A percentile compares a stretch with the other conserved stretches of the same genome.
Conservation (phyloP, 2,113 vertebrate genomes). For the Physeter macrocephalus region DNA sequence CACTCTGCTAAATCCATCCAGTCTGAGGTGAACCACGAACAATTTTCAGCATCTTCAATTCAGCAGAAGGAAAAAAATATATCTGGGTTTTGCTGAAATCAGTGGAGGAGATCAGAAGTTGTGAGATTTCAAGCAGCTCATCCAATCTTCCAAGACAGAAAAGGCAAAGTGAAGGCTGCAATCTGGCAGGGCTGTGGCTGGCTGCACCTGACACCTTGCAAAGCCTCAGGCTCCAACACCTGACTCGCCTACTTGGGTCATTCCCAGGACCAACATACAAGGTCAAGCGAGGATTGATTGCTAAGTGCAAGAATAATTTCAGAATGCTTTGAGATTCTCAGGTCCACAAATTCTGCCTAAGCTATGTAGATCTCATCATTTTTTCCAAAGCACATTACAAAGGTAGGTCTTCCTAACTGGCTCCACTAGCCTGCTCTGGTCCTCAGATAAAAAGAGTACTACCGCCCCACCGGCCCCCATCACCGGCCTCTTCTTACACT, state of each 20-base stretch:
- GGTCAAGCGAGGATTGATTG: neutral
- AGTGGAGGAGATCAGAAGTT: slow-evolving; percentile 20
- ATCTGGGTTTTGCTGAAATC: slow-evolving; percentile 47
- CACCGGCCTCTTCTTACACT: slow-evolving; percentile 81
- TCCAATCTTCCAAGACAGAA: neutral
- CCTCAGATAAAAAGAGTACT: neutral
- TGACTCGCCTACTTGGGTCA: neutral
- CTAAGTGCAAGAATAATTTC: neutral
- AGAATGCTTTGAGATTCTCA: neutral
- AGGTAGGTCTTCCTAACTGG: neutral
- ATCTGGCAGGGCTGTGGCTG: neutral
- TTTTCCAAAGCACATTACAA: neutral
- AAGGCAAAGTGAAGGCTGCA: neutral
- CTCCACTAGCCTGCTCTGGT: neutral
- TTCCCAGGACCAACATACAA: neutral
- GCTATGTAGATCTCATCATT: neutral
- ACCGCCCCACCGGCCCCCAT: accelerated
- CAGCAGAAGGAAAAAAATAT: slow-evolving; percentile 44
- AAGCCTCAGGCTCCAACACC: neutral
- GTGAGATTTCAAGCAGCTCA: neutral
- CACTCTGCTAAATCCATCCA: slow-evolving; percentile 67
- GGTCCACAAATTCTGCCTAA: neutral
- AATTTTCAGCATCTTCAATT: slow-evolving; percentile 50
- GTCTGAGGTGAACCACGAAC: slow-evolving; percentile 46
- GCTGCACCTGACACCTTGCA: neutral